phyloP scores from a whole-genome alignment of 2,888 invertebrate genomes.

The Eubasilissa splendida region DNA sequence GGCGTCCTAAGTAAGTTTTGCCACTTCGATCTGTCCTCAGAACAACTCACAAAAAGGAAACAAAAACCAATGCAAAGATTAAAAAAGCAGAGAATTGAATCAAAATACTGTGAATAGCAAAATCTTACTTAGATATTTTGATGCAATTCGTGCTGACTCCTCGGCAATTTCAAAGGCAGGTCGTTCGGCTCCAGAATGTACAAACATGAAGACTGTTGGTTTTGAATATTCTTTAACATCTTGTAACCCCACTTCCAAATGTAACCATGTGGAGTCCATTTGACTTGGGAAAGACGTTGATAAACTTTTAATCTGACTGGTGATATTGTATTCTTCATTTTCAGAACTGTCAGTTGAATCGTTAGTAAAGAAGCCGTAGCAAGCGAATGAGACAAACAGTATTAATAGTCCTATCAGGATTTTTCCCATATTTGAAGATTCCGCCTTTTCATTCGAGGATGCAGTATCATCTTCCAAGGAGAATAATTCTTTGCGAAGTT shows the following conservation, averaged over 20 bases:
- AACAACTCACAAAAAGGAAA: too few relatives aligned
- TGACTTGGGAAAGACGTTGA: conserved; percentile 17
- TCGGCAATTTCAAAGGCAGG: conserved; percentile 20
- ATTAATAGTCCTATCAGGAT: neutral
- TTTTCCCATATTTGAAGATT: too few relatives aligned
- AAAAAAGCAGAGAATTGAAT: neutral
- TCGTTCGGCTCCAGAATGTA: conserved; percentile 15
- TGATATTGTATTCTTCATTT: conserved; percentile 3
- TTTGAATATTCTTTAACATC: conserved; percentile 21
- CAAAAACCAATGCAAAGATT: neutral
- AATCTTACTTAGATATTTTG: conserved; percentile 43
- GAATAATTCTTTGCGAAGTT: too few relatives aligned
- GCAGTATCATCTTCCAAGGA: too few relatives aligned
- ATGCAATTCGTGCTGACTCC: conserved; percentile 22
- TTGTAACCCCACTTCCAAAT: conserved; percentile 24
- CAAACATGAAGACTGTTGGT: conserved; percentile 45
- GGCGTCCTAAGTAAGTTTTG: too few relatives aligned
- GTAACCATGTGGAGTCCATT: conserved; percentile 25
- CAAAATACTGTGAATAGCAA: neutral
- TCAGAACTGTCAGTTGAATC: neutral
- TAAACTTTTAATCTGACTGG: neutral
- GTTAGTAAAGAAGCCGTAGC: neutral
- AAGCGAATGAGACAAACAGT: neutral
- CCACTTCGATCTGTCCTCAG: too few relatives aligned
- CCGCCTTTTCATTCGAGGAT: too few relatives aligned